These are phyloP conservation scores for Triplophysa dalaica DNA, from an alignment of 2,113 vertebrate genomes.

Conservation along the genomic window DNA sequence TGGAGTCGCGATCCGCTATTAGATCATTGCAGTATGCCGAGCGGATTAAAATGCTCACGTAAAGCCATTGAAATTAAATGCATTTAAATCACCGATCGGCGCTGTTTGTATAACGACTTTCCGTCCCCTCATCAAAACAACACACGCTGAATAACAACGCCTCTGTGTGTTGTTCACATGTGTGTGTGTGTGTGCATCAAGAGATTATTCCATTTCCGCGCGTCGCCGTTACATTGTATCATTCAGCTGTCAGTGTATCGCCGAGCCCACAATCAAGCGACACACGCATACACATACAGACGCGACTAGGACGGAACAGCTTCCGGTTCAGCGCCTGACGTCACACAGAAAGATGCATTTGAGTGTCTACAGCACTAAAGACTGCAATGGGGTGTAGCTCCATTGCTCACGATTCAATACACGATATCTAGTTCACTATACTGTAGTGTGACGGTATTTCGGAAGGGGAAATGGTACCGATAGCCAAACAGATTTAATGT, in stretches of 20 bases:
- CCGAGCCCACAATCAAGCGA: background rate
- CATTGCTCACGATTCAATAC: no score
- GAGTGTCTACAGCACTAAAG: no score
- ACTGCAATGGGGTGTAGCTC: no score
- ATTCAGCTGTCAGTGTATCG: slow-evolving; percentile 18
- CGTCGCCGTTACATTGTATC: slow-evolving; percentile 1
- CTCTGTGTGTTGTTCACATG: background rate
- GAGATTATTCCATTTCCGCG: slow-evolving; percentile 9
- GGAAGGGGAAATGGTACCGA: no score
- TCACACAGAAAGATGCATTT: background rate
- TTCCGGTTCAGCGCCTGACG: slow-evolving; percentile 37
- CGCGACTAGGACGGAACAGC: background rate
- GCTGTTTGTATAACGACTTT: background rate
- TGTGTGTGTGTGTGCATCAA: background rate
- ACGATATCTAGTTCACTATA: no score
- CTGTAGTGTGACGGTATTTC: no score
- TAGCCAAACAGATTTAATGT: no score
- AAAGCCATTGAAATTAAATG: background rate
- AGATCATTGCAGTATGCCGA: slow-evolving; percentile 13
- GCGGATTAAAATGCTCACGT: slow-evolving; percentile 7
- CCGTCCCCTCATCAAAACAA: background rate
- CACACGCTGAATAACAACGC: background rate
- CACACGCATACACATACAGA: background rate
- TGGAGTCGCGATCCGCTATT: slow-evolving; percentile 7
- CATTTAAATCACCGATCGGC: background rate